phyloP scores from a whole-genome alignment of 2,113 vertebrate species.

The Crocuta crocuta region DNA sequence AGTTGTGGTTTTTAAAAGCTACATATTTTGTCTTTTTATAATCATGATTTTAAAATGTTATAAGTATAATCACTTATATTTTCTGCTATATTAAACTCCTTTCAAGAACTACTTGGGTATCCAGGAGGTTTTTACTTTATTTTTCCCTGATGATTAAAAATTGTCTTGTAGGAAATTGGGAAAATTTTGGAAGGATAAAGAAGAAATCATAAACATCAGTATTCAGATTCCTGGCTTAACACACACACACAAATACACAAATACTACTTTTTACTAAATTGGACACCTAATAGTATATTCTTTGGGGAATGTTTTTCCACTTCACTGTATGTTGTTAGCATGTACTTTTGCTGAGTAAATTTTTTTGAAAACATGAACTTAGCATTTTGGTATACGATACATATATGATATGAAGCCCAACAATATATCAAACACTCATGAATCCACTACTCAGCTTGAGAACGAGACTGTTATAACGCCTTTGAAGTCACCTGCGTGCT shows the following conservation, averaged over 20 bases:
- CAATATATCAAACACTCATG: not conserved
- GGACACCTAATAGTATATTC: not conserved
- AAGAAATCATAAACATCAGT: constrained; percentile 26
- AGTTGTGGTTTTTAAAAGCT: constrained; percentile 25
- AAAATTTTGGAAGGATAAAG: constrained; percentile 31
- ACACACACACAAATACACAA: not conserved
- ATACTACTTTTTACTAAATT: constrained; percentile 43
- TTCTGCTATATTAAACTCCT: not conserved
- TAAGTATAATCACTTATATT: constrained; percentile 10
- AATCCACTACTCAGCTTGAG: not conserved
- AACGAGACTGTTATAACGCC: not conserved
- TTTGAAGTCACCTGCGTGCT: not conserved
- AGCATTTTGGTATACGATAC: not conserved
- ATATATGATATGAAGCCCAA: not conserved
- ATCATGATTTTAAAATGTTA: constrained; percentile 38
- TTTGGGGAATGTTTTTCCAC: not conserved
- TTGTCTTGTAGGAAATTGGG: not conserved
- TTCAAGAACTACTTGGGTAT: not conserved
- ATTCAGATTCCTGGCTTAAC: constrained; percentile 28
- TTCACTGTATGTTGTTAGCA: not conserved
- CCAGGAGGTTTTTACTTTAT: not conserved
- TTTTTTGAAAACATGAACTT: not conserved
- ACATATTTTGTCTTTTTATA: constrained; percentile 17
- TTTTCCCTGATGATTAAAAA: not conserved
- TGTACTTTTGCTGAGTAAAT: not conserved